Evolutionary conservation across 2,797 vertebrate genomes (phyloP).

Genomic region (Triplophysa bombifrons): DNA sequence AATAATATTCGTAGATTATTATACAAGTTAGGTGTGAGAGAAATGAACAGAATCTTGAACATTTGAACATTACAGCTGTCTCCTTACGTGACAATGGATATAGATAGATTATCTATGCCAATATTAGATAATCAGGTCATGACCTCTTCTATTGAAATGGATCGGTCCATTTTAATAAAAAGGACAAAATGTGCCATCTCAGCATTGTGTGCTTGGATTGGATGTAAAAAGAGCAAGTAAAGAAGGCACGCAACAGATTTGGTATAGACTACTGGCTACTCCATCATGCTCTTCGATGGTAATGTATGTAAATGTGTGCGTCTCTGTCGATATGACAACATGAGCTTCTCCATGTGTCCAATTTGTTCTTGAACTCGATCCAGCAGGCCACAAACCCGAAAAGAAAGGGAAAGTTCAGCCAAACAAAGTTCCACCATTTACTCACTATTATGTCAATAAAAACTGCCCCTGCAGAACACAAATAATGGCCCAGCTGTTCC

Average conservation of each 20-base stretch:
- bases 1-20: conserved; percentile 6
- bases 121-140: conserved; percentile 31
- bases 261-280: conserved; percentile 29
- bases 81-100: conserved; percentile 22
- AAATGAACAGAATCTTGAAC: background rate
- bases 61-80: conserved; percentile 7
- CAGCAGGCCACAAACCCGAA: conserved; percentile 9
- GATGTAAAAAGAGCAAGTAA: conserved; percentile 5
- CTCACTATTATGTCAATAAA: background rate
- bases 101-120: background rate
- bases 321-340: background rate
- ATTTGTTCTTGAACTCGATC: conserved; percentile 38
- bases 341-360: conserved; percentile 20
- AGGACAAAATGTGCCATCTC: conserved; percentile 23
- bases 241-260: background rate
- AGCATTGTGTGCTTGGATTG: conserved; percentile 31
- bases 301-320: conserved; percentile 22
- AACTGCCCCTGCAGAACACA: background rate
- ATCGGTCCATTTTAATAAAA: conserved; percentile 21
- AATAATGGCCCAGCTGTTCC: too few species aligned
- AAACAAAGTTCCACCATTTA: background rate
- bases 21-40: background rate
- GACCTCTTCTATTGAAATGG: conserved; percentile 33
- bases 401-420: background rate
- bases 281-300: conserved; percentile 26